Evolutionary conservation across 2,113 vertebrate species (phyloP).

Genomic region (Siphamia tubifer): DNA sequence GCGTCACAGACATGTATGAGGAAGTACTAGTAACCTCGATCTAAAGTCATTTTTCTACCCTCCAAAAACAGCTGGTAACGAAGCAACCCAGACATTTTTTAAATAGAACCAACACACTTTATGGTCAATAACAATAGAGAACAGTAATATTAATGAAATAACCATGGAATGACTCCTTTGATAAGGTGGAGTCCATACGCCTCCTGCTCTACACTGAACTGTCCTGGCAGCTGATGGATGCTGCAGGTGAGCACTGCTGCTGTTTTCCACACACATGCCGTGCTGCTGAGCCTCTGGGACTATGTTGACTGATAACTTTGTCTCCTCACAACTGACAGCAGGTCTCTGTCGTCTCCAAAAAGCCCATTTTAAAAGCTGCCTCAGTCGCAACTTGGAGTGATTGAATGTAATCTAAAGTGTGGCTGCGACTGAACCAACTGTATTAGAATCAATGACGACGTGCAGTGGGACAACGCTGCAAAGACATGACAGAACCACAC

Average conservation of each 20-base stretch:
- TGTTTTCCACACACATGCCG: background rate
- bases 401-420: conserved; percentile 57
- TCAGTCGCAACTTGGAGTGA: conserved; percentile 31
- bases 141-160: no score
- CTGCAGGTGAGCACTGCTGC: conserved; percentile 20
- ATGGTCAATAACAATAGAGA: no score
- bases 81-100: no score
- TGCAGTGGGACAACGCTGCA: conserved; percentile 11
- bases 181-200: conserved; percentile 28
- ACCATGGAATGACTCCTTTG: no score
- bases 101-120: no score
- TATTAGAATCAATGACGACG: conserved; percentile 41
- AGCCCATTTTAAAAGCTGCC: conserved; percentile 40
- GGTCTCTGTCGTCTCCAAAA: conserved; percentile 38
- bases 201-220: conserved; percentile 14
- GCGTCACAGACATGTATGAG: no score
- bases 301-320: conserved; percentile 53
- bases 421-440: conserved; percentile 23
- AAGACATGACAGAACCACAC: conserved; percentile 49
- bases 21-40: no score
- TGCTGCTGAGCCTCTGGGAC: conserved; percentile 12
- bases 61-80: no score
- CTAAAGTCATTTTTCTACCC: no score
- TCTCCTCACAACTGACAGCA: conserved; percentile 49
- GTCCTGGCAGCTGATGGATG: conserved; percentile 52